A percentile compares a stretch with the other conserved stretches of the same genome.
Conservation (phyloP, 2,888 invertebrate species). For the Hyles lineata region DNA sequence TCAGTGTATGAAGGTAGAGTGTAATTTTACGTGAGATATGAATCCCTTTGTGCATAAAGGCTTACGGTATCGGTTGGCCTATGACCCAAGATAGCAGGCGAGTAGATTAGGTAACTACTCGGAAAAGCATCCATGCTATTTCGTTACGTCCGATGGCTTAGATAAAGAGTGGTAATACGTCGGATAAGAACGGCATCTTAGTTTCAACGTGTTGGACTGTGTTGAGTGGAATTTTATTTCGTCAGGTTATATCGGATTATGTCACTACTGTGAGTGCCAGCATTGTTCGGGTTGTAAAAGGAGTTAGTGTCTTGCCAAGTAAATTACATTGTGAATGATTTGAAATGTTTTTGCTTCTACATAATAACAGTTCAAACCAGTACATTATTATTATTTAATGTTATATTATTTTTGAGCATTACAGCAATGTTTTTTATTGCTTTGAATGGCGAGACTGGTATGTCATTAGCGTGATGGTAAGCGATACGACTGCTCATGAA, state of each 20-base stretch:
- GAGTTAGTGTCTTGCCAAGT: neutral
- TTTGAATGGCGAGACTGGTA: too few relatives aligned
- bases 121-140: conserved; percentile 44
- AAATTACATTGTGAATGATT: neutral
- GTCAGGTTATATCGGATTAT: neutral
- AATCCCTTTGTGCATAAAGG: conserved; percentile 43
- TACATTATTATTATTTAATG: too few relatives aligned
- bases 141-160: conserved; percentile 61
- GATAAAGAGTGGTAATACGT: conserved; percentile 62
- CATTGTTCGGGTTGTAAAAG: neutral
- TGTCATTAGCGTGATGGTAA: too few relatives aligned
- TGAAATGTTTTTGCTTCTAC: too few relatives aligned
- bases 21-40: neutral
- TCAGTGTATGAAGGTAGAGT: neutral
- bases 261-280: neutral
- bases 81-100: conserved; percentile 70
- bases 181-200: conserved; percentile 56
- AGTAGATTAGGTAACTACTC: conserved; percentile 68
- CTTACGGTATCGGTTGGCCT: conserved; percentile 76
- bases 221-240: neutral
- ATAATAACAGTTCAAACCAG: too few relatives aligned
- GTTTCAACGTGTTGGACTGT: conserved; percentile 40
- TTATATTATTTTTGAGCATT: too few relatives aligned
- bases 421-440: too few relatives aligned
- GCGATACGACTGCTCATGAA: too few relatives aligned